A percentile compares a stretch with the other conserved stretches of the same genome.
phyloP scores from a whole-genome alignment of 2,797 vertebrate species.

The Pseudocheirus occidentalis region DNA sequence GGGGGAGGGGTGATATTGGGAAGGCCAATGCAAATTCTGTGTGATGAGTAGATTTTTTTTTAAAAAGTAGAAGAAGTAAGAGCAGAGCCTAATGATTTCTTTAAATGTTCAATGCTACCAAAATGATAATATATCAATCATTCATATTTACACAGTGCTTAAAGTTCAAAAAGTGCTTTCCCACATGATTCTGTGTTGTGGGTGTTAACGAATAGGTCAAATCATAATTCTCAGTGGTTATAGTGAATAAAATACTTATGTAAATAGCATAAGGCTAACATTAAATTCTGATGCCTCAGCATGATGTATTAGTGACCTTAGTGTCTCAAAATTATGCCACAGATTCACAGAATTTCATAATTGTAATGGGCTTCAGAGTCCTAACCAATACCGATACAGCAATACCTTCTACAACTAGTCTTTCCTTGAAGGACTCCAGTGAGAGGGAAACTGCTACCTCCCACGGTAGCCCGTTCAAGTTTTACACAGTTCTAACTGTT shows the following conservation, averaged over 20 bases:
- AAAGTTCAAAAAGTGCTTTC: neutral
- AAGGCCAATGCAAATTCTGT: conserved; percentile 54
- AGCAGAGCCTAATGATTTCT: neutral
- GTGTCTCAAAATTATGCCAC: neutral
- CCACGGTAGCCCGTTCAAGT: neutral
- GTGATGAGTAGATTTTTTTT: conserved; percentile 13
- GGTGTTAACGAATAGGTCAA: neutral
- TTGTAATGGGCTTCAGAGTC: neutral
- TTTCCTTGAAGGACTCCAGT: neutral
- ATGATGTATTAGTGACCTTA: neutral
- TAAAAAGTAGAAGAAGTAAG: conserved; percentile 20
- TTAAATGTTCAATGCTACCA: neutral
- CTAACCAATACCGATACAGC: neutral
- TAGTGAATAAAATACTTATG: neutral
- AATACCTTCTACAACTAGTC: neutral
- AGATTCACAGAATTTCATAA: neutral
- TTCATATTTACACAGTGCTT: neutral
- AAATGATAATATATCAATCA: neutral
- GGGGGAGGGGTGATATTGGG: conserved; percentile 67
- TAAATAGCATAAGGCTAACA: neutral
- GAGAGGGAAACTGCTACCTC: neutral
- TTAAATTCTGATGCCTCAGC: neutral
- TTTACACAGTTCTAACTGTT: neutral
- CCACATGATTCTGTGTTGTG: neutral
- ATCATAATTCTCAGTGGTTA: neutral